These are phyloP conservation scores for Chamaea fasciata DNA, from an alignment of 2,113 vertebrate species.

Conservation along the genomic window DNA sequence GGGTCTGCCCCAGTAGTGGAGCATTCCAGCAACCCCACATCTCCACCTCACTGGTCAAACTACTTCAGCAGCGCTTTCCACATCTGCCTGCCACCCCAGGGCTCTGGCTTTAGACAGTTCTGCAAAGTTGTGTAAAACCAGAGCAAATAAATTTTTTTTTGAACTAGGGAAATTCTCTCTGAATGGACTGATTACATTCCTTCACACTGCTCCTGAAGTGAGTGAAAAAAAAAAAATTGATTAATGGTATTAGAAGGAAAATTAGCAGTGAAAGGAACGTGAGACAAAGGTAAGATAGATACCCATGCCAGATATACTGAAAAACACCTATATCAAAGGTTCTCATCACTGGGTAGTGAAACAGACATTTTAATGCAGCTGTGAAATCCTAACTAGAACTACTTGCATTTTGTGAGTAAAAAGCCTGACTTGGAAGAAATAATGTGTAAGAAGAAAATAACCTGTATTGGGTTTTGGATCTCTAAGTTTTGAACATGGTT, in stretches of 20 bases:
- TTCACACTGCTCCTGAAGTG: neutral
- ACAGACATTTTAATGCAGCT: neutral
- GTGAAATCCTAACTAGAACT: neutral
- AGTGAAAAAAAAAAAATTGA: neutral
- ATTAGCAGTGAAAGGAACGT: neutral
- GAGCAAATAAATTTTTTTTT: neutral
- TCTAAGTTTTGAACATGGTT: neutral
- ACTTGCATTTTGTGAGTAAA: neutral
- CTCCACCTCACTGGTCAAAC: neutral
- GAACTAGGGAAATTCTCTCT: neutral
- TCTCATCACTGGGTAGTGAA: neutral
- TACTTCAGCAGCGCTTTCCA: neutral
- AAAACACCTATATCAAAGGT: neutral
- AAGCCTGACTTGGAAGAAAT: neutral
- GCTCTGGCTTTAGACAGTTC: neutral
- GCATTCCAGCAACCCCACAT: fast-evolving
- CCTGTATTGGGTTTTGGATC: neutral
- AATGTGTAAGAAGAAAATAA: fast-evolving
- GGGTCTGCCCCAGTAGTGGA: neutral
- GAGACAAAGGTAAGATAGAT: neutral
- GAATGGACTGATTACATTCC: neutral
- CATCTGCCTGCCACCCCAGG: neutral
- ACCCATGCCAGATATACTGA: neutral
- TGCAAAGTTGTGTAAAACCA: neutral
- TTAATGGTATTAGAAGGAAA: neutral